Evolutionary conservation across 2,888 invertebrate species (phyloP).

Genomic region (Unio delphinus): DNA sequence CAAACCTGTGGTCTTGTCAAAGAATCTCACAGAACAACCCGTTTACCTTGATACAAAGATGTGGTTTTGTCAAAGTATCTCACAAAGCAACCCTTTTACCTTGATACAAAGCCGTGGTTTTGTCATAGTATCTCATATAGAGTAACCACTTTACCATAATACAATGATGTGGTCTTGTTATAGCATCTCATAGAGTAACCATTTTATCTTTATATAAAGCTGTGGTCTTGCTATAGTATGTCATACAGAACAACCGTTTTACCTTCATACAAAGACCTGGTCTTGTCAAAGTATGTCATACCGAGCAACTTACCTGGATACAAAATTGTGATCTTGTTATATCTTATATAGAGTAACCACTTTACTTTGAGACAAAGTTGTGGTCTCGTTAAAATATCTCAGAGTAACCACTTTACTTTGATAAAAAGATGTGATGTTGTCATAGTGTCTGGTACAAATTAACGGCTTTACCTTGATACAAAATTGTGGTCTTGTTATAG

Average conservation of each 20-base stretch:
- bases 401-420: slow-evolving; percentile 18
- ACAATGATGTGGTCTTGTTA: slow-evolving; percentile 37
- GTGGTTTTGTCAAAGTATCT: too few relatives aligned
- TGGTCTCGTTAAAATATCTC: slow-evolving; percentile 27
- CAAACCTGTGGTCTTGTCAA: slow-evolving; percentile 28
- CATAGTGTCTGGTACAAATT: slow-evolving; percentile 62
- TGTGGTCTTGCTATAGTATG: slow-evolving; percentile 58
- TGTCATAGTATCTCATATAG: slow-evolving; percentile 66
- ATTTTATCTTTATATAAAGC: slow-evolving; percentile 46
- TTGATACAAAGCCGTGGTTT: too few relatives aligned
- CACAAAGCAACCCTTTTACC: too few relatives aligned
- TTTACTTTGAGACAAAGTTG: slow-evolving; percentile 47
- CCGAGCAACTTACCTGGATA: slow-evolving; percentile 50
- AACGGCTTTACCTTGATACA: slow-evolving; percentile 43
- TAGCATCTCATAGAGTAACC: slow-evolving; percentile 62
- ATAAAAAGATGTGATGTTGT: too few relatives aligned
- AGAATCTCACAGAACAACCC: too few relatives aligned
- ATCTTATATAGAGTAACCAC: slow-evolving; percentile 54
- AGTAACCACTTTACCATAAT: slow-evolving; percentile 36
- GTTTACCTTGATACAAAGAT: too few relatives aligned
- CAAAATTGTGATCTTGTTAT: slow-evolving; percentile 50
- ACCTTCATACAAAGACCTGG: slow-evolving; percentile 52
- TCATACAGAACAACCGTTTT: slow-evolving; percentile 49
- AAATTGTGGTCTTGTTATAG: slow-evolving; percentile 51
- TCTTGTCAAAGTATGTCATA: slow-evolving; percentile 32